Conservation (phyloP, 2,888 invertebrate genomes). For the Abrostola triplasia region DNA sequence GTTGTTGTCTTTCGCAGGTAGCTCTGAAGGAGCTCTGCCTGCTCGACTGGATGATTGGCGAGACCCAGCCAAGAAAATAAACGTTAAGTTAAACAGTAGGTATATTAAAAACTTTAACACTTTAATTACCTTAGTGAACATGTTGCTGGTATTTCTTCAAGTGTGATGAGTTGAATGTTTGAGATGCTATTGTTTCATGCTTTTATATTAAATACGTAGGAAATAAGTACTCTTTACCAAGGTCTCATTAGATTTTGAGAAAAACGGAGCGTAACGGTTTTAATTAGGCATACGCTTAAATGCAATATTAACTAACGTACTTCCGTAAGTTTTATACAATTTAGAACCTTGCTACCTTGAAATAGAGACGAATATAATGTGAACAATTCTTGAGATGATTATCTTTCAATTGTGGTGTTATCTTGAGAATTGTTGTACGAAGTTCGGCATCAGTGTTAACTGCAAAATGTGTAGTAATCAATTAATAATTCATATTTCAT, state of each 20-base stretch:
- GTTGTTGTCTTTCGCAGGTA: no score
- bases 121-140: slow-evolving; percentile 74
- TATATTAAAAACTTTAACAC: slow-evolving; percentile 35
- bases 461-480: slow-evolving; percentile 42
- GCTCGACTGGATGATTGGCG: no score
- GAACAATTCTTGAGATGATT: slow-evolving; percentile 27
- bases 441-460: slow-evolving; percentile 46
- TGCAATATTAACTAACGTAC: slow-evolving; percentile 59
- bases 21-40: no score
- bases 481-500: slow-evolving; percentile 12
- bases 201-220: slow-evolving; percentile 76
- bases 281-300: slow-evolving; percentile 66
- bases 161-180: slow-evolving; percentile 71
- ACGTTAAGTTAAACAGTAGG: slow-evolving; percentile 20
- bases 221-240: slow-evolving; percentile 71
- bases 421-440: slow-evolving; percentile 50
- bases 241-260: slow-evolving; percentile 70
- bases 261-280: slow-evolving; percentile 76
- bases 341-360: slow-evolving; percentile 31
- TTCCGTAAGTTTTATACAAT: slow-evolving; percentile 26
- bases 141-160: slow-evolving; percentile 69
- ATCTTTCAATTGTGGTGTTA: slow-evolving; percentile 45
- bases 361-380: slow-evolving; percentile 16
- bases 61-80: not conserved
- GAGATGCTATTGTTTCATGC: slow-evolving; percentile 68